Percentiles rank a stretch among this genome's conserved stretches.
These are phyloP conservation scores for Drosophila nikananu DNA, from an alignment of 1,140 invertebrate genomes.

Conservation along the genomic window DNA sequence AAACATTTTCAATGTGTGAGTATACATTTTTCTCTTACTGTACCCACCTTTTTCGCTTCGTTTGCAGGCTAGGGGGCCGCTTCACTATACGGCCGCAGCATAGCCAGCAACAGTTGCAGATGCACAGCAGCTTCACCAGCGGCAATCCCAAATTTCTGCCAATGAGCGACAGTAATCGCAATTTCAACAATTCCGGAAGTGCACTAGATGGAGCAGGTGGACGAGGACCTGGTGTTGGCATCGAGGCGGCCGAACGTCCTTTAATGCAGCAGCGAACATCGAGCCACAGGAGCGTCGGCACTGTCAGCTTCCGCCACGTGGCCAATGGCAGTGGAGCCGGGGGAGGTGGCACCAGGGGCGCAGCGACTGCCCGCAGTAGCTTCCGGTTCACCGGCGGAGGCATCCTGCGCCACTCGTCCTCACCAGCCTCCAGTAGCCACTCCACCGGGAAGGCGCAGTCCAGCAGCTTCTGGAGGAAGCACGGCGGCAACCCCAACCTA, in stretches of 20 bases:
- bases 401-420: constrained; percentile 74
- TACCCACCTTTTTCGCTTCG: background rate
- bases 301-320: constrained; percentile 64
- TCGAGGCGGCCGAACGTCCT: constrained; percentile 44
- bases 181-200: constrained; percentile 52
- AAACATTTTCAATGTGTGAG: background rate
- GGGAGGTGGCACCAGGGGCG: constrained; percentile 29
- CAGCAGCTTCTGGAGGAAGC: constrained; percentile 75
- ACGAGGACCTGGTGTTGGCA: background rate
- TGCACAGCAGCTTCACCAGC: constrained; percentile 73
- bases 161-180: constrained; percentile 67
- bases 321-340: constrained; percentile 39
- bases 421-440: constrained; percentile 37
- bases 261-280: constrained; percentile 55
- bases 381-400: constrained; percentile 68
- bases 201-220: constrained; percentile 8
- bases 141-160: constrained; percentile 61
- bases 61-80: constrained; percentile 87
- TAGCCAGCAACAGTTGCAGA: constrained; percentile 82
- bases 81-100: constrained; percentile 87
- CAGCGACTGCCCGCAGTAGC: constrained; percentile 45
- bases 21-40: background rate
- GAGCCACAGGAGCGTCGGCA: constrained; percentile 44
- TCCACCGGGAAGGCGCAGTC: constrained; percentile 43
- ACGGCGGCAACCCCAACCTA: constrained; percentile 77